Conservation (phyloP, 2,113 vertebrate genomes). For the Euleptes europaea region DNA sequence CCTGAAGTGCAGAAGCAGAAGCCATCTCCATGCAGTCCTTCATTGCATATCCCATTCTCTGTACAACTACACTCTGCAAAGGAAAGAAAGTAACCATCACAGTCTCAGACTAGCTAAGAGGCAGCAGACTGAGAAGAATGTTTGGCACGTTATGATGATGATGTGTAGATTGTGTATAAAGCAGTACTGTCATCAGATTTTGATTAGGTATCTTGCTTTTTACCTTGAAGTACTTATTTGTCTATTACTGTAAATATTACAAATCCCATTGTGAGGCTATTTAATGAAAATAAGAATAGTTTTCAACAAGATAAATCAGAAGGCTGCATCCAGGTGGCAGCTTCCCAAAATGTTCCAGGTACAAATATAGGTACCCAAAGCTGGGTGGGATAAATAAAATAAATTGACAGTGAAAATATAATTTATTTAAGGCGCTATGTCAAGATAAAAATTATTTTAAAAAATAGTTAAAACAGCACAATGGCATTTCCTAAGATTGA, state of each 20-base stretch:
- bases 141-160: neutral
- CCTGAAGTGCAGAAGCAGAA: slow-evolving; percentile 84
- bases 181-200: neutral
- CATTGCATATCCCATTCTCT: slow-evolving; percentile 73
- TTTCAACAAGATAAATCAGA: neutral
- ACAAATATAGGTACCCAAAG: neutral
- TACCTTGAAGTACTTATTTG: neutral
- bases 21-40: slow-evolving; percentile 79
- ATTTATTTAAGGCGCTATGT: too few relatives aligned
- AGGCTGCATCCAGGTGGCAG: neutral
- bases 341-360: neutral
- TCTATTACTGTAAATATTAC: neutral
- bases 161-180: neutral
- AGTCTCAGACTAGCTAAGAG: neutral
- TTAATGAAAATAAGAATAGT: neutral
- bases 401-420: too few relatives aligned
- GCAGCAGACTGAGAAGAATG: neutral
- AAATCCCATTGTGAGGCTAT: neutral
- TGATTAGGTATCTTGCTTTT: neutral
- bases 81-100: neutral
- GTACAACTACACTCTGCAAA: slow-evolving; percentile 79
- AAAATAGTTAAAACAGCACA: too few relatives aligned
- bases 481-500: too few relatives aligned
- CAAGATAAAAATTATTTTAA: too few relatives aligned
- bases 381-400: too few relatives aligned